phyloP scores from a whole-genome alignment of 2,888 invertebrate genomes.

The Metacarcinus magister region DNA sequence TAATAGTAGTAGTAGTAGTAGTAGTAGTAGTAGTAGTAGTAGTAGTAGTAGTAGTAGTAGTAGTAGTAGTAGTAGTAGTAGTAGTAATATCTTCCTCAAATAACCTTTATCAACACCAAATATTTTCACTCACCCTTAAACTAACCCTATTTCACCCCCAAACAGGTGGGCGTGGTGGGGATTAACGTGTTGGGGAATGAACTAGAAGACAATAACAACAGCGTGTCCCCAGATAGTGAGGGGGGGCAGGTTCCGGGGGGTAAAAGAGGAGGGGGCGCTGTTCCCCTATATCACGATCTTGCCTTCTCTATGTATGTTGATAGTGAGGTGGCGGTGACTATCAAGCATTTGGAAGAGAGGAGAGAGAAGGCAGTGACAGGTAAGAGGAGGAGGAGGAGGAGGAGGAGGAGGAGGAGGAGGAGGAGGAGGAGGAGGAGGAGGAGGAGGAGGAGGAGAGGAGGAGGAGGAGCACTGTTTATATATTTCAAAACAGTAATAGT shows the following conservation, averaged over 20 bases:
- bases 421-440: not conserved
- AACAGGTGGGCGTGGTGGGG: slow-evolving; percentile 79
- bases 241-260: slow-evolving; percentile 78
- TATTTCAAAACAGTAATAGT: not conserved
- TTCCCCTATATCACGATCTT: slow-evolving; percentile 80
- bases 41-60: slow-evolving; percentile 59
- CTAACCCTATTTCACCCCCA: not conserved
- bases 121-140: not conserved
- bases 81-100: too few relatives aligned
- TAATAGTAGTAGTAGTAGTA: slow-evolving; percentile 51
- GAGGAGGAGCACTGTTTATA: too few relatives aligned
- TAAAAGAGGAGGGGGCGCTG: slow-evolving; percentile 49
- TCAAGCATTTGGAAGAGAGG: slow-evolving; percentile 72
- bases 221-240: slow-evolving; percentile 76
- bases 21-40: slow-evolving; percentile 55
- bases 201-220: slow-evolving; percentile 81
- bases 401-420: not conserved
- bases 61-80: slow-evolving; percentile 45
- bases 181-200: slow-evolving; percentile 80
- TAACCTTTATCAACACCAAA: too few relatives aligned
- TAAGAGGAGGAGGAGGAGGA: not conserved
- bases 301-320: slow-evolving; percentile 82
- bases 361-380: slow-evolving; percentile 74
- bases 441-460: not conserved
- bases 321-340: slow-evolving; percentile 70